Evolutionary conservation across 2,797 vertebrate genomes (phyloP).

Genomic region (Petrocephalus sullivani): DNA sequence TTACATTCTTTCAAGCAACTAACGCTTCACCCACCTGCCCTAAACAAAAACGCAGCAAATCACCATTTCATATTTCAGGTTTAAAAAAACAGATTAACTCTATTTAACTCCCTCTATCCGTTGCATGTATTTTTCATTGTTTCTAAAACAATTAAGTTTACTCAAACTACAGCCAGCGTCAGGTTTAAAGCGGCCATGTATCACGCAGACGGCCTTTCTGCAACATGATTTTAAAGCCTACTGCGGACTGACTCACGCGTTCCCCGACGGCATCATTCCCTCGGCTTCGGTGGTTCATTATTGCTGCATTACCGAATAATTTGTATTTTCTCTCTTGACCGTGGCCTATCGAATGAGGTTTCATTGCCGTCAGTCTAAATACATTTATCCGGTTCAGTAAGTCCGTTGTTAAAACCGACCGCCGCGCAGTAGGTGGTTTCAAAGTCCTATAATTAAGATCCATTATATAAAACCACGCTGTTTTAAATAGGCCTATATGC

Average conservation of each 20-base stretch:
- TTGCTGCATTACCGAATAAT: constrained; percentile 75
- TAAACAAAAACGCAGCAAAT: neutral
- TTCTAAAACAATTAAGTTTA: neutral
- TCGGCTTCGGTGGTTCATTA: constrained; percentile 70
- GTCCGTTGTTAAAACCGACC: constrained; percentile 71
- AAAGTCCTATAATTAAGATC: constrained; percentile 75
- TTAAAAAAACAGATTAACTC: neutral
- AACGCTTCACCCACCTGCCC: neutral
- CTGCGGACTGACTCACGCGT: neutral
- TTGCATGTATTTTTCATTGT: neutral
- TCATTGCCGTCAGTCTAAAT: constrained; percentile 78
- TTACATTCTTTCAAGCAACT: neutral
- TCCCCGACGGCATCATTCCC: constrained; percentile 64
- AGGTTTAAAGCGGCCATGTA: neutral
- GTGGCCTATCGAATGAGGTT: constrained; percentile 69
- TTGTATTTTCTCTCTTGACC: constrained; percentile 77
- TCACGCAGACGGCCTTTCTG: neutral
- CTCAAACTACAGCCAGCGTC: neutral
- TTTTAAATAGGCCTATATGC: constrained; percentile 63
- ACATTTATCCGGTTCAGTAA: constrained; percentile 80
- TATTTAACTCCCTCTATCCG: neutral
- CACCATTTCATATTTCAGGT: neutral
- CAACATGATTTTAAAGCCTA: neutral
- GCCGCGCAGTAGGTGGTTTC: constrained; percentile 77
- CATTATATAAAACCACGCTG: constrained; percentile 71